Evolutionary conservation across 2,113 vertebrate species (phyloP).

Genomic region (Scomber scombrus): DNA sequence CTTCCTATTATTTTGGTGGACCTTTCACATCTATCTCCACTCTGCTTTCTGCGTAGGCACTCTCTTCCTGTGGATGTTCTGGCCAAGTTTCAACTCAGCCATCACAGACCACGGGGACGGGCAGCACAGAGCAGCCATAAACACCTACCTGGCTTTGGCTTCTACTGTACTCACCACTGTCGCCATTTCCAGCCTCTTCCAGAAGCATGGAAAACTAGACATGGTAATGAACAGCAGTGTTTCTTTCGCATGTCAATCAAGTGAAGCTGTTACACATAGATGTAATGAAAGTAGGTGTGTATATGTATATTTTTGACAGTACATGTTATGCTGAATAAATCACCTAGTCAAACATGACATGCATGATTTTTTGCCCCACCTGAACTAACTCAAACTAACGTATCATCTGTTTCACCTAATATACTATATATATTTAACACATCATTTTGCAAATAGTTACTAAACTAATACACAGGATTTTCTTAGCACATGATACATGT

Average conservation of each 20-base stretch:
- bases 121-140: slow-evolving; percentile 95
- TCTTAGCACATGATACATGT: not conserved
- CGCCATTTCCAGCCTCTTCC: slow-evolving; percentile 91
- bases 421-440: fast-evolving
- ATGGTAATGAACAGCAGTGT: slow-evolving; percentile 86
- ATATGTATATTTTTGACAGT: not conserved
- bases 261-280: not conserved
- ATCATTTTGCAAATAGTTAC: not conserved
- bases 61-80: slow-evolving; percentile 97
- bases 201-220: slow-evolving; percentile 94
- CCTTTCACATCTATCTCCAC: not conserved
- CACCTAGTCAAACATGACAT: not conserved
- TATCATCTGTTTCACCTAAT: not conserved
- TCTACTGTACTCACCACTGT: slow-evolving; percentile 91
- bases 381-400: not conserved
- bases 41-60: slow-evolving; percentile 85
- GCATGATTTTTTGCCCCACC: not conserved
- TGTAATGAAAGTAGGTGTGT: not conserved
- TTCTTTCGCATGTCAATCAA: not conserved
- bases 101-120: slow-evolving; percentile 90
- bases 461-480: not conserved
- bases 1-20: not conserved
- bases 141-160: slow-evolving; percentile 94
- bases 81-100: slow-evolving; percentile 99
- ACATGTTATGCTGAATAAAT: not conserved